Evolutionary conservation across 2,888 invertebrate species (phyloP).

Genomic region (Isoperla grammatica): DNA sequence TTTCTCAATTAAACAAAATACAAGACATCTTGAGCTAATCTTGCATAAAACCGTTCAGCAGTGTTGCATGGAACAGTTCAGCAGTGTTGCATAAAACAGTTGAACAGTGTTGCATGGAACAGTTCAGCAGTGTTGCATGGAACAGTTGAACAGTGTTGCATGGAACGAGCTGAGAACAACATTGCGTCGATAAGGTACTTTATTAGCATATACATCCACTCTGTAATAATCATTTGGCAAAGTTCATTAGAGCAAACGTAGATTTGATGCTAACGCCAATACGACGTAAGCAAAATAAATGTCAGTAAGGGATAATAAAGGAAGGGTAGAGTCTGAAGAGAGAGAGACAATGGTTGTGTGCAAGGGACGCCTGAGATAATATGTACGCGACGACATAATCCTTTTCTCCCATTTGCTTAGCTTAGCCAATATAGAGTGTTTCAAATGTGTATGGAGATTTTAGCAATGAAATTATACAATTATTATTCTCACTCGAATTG

Average conservation of each 20-base stretch:
- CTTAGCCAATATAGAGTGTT: slow-evolving; percentile 27
- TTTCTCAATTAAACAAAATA: too few relatives aligned
- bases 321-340: not conserved
- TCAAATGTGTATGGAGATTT: slow-evolving; percentile 15
- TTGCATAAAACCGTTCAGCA: too few relatives aligned
- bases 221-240: not conserved
- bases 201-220: too few relatives aligned
- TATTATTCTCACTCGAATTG: too few relatives aligned
- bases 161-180: not conserved
- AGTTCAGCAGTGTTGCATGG: too few relatives aligned
- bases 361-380: slow-evolving; percentile 30
- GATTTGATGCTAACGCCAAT: slow-evolving; percentile 4
- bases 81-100: too few relatives aligned
- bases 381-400: slow-evolving; percentile 27
- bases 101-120: too few relatives aligned
- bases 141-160: not conserved
- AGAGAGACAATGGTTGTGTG: not conserved
- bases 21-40: too few relatives aligned
- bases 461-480: too few relatives aligned
- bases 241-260: slow-evolving; percentile 3
- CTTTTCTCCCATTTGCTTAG: slow-evolving; percentile 29
- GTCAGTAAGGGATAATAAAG: slow-evolving; percentile 7
- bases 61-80: too few relatives aligned
- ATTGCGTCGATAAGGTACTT: too few relatives aligned
- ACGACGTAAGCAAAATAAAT: slow-evolving; percentile 8